These are phyloP conservation scores for Ameiurus melas DNA, from an alignment of 2,113 vertebrate species.

Conservation along the genomic window DNA sequence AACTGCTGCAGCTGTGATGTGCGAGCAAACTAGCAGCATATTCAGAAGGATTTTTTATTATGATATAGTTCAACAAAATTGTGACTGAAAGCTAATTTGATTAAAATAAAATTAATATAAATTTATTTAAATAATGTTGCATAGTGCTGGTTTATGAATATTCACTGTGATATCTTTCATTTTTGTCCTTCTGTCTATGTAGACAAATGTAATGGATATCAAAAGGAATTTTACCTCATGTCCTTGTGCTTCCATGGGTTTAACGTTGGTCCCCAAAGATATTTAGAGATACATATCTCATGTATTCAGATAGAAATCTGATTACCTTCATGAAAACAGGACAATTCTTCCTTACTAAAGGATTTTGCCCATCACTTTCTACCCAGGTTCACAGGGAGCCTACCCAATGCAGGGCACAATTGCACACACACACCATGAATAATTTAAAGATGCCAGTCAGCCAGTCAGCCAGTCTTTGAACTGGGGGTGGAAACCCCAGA, in stretches of 20 bases:
- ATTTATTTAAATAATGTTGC: neutral
- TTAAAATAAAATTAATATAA: too few species aligned
- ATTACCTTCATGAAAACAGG: conserved; percentile 7
- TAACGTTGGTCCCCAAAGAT: neutral
- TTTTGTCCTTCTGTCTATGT: neutral
- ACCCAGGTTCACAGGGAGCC: too few species aligned
- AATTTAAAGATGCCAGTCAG: too few species aligned
- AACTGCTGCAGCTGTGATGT: neutral
- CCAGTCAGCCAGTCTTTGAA: too few species aligned
- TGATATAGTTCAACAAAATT: neutral
- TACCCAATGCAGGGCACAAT: too few species aligned
- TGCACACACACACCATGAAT: too few species aligned
- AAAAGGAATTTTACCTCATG: neutral
- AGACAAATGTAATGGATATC: neutral
- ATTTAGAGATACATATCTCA: neutral
- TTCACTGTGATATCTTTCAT: neutral
- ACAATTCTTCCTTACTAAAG: conserved; percentile 1
- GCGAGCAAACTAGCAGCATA: neutral
- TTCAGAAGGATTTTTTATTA: neutral
- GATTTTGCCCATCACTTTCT: conserved; percentile 18
- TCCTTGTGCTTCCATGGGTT: neutral
- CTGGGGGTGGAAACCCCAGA: too few species aligned
- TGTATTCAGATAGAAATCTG: neutral
- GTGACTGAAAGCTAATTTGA: neutral
- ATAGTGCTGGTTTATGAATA: neutral